A percentile compares a stretch with the other conserved stretches of the same genome.
phyloP scores from a whole-genome alignment of 30 jellyfish, hydroid and myxozoan genomes.

The Mastigias papua region DNA sequence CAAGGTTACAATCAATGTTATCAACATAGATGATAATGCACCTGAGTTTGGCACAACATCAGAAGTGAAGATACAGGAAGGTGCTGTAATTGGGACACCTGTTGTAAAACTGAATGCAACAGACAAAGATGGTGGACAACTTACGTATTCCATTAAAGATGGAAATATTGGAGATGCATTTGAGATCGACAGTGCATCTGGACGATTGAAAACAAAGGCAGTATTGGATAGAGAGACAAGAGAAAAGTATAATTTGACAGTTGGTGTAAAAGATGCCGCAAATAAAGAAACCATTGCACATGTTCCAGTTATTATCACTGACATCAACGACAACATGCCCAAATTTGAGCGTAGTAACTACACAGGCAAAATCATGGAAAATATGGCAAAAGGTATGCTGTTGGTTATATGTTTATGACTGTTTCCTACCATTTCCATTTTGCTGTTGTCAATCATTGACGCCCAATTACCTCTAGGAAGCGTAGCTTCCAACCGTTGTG shows the following conservation, averaged over 20 bases:
- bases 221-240: conserved; percentile 81
- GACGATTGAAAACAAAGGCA: conserved; percentile 25
- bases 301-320: conserved; percentile 83
- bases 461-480: too few species aligned
- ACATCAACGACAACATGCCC: conserved; percentile 91
- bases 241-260: conserved; percentile 73
- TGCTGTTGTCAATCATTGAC: too few species aligned
- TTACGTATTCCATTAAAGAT: conserved; percentile 52
- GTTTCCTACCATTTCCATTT: neutral
- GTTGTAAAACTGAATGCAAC: conserved; percentile 74
- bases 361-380: conserved; percentile 20
- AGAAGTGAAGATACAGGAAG: conserved; percentile 73
- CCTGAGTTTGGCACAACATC: conserved; percentile 61
- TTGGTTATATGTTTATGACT: too few species aligned
- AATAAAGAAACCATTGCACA: conserved; percentile 48
- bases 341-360: conserved; percentile 18
- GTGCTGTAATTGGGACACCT: conserved; percentile 70
- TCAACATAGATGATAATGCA: conserved; percentile 78
- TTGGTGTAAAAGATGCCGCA: conserved; percentile 70
- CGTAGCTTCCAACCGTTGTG: too few species aligned
- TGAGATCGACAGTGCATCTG: conserved; percentile 46
- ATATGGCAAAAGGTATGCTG: conserved; percentile 31
- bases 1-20: conserved; percentile 37
- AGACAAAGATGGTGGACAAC: conserved; percentile 62
- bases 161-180: conserved; percentile 75